Conservation (phyloP, 2,797 vertebrate genomes). For the Epinephelus coioides region DNA sequence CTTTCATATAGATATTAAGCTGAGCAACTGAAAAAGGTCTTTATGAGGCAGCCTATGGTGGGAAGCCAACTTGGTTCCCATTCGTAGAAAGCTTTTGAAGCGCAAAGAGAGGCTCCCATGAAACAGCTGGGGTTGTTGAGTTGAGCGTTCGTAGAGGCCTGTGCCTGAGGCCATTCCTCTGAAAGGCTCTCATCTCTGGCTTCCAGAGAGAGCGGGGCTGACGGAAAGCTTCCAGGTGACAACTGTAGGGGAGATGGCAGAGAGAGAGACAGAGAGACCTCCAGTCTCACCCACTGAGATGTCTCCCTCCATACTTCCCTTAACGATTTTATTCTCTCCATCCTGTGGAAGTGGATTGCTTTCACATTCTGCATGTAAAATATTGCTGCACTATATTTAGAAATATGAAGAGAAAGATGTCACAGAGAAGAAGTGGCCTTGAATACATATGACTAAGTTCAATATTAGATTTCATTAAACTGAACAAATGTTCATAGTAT, state of each 20-base stretch:
- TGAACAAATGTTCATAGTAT: background rate
- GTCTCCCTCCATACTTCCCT: slow-evolving; percentile 30
- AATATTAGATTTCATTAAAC: background rate
- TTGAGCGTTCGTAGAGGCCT: slow-evolving; percentile 66
- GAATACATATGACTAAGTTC: background rate
- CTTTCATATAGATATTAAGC: slow-evolving; percentile 73
- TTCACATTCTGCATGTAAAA: slow-evolving; percentile 17
- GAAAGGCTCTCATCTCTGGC: slow-evolving; percentile 74
- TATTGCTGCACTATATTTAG: background rate
- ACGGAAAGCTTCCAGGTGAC: slow-evolving; percentile 78
- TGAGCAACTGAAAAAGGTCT: slow-evolving; percentile 60
- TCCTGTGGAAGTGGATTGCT: slow-evolving; percentile 21
- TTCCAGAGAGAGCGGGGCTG: slow-evolving; percentile 60
- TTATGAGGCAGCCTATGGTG: slow-evolving; percentile 66
- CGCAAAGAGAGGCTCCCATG: slow-evolving; percentile 66
- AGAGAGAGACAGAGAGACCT: slow-evolving; percentile 24
- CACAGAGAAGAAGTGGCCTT: background rate
- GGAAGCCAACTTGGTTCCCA: slow-evolving; percentile 73
- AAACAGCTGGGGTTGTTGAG: slow-evolving; percentile 74
- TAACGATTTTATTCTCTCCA: slow-evolving; percentile 40
- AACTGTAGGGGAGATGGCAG: slow-evolving; percentile 32
- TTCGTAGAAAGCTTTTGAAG: slow-evolving; percentile 78
- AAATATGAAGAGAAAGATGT: background rate
- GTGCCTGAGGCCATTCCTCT: slow-evolving; percentile 78
- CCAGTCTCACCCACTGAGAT: slow-evolving; percentile 52